Base-by-base conservation (phyloP, 2,888 invertebrate genomes). In the Syrista parreyssii region DNA sequence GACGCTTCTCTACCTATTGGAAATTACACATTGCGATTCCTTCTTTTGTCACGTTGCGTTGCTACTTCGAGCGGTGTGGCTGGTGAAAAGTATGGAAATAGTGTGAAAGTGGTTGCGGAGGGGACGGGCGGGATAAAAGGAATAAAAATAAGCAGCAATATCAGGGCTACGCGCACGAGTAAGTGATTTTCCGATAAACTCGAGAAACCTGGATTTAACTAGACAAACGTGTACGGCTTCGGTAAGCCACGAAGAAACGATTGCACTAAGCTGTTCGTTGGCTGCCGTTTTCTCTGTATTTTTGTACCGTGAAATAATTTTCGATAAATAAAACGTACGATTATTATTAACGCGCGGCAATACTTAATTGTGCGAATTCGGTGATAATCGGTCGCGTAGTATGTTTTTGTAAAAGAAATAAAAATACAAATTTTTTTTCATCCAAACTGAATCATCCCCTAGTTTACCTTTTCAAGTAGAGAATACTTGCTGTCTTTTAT, bases 361-460 rank as follows among this genome's bases (percentile, higher is more conserved):
- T 6, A 1, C 4, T 55, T 40, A 0, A 15, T 9, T 55, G 1
- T 2, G 23, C 23, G 23, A 15, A 40, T 23, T 40, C 40, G 1
- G 4, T 0, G 15, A 23, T 0, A 40, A 40, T 15, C 1, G 0
- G 15, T 0, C 23, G 36, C 2, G 4, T 9, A 40, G 0, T 6
- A 3, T 36, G 1, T 40, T 23, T 40, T 40, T 40, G 15, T 4
- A 12, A 36, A 40, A 40, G 12, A 40, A 40, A 40, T 12, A 33
- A 33, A 3, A 3, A 34, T 6, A 34, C 9, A 34, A 6, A 15
- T 23, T 15, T 6, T 40, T 23, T 1, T 1, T 15, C 2, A 23
- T 2, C 1, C 40, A 55, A 55, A 23, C 40, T 6, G 6, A 40
- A 15, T 40, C 15, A 9, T 23, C 40, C 40, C 40, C 15, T 4